Conservation (phyloP, 1,140 invertebrate genomes). For the Pachyrhynchus sulphureomaculatus region DNA sequence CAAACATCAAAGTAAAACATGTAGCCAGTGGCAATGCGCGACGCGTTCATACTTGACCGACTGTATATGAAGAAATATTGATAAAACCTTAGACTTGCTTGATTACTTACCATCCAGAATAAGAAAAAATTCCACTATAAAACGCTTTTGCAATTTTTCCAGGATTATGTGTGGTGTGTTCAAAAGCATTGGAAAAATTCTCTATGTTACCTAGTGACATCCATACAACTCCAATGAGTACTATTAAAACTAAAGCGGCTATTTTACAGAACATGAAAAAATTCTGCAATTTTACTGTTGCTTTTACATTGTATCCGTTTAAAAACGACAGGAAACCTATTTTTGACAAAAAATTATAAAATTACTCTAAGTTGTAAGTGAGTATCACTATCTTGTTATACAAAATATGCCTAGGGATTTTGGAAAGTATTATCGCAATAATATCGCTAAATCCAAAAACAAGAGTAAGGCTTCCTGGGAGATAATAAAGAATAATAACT, state of each 20-base stretch:
- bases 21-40: no score
- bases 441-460: no score
- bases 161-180: conserved; percentile 74
- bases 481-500: no score
- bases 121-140: conserved; percentile 95
- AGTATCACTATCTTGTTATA: conserved; percentile 10
- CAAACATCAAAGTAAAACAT: no score
- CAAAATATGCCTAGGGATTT: no score
- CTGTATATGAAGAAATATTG: no score
- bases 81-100: no score
- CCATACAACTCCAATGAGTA: conserved; percentile 76
- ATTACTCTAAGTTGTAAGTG: not conserved
- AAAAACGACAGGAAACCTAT: conserved; percentile 79
- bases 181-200: conserved; percentile 80
- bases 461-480: no score
- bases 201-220: conserved; percentile 63
- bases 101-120: conserved; percentile 88
- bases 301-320: conserved; percentile 86
- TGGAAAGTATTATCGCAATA: no score
- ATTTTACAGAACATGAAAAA: conserved; percentile 90
- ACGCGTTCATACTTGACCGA: no score
- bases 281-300: conserved; percentile 85
- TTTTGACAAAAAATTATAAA: conserved; percentile 20
- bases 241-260: conserved; percentile 77
- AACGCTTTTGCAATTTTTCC: conserved; percentile 87